These are phyloP conservation scores for Panagrolaimus sp. DNA, from an alignment of 1,140 invertebrate genomes.

Conservation along the genomic window DNA sequence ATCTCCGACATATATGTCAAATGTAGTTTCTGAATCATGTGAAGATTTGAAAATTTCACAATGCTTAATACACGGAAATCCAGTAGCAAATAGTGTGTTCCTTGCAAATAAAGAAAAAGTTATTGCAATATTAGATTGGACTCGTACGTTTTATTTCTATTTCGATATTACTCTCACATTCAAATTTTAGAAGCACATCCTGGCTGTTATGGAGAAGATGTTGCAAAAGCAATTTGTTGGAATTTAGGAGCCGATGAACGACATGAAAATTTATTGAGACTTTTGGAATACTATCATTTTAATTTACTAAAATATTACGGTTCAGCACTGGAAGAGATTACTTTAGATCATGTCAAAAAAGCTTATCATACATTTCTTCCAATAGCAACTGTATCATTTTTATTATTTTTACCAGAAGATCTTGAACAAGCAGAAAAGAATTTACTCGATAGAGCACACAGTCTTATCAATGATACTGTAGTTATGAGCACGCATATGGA, in stretches of 20 bases:
- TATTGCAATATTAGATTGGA: slow-evolving; percentile 49
- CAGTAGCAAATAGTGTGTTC: slow-evolving; percentile 47
- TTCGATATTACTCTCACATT: not conserved
- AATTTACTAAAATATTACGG: slow-evolving; percentile 28
- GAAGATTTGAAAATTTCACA: slow-evolving; percentile 18
- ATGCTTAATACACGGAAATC: slow-evolving; percentile 49
- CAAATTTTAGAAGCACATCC: slow-evolving; percentile 45
- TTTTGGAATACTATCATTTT: slow-evolving; percentile 43
- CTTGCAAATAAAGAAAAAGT: slow-evolving; percentile 32
- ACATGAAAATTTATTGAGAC: slow-evolving; percentile 29
- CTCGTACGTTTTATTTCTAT: slow-evolving; percentile 31
- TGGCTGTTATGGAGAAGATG: slow-evolving; percentile 52
- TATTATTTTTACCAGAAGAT: slow-evolving; percentile 11
- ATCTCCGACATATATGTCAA: not conserved
- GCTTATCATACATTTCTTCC: slow-evolving; percentile 7
- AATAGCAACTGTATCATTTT: not conserved
- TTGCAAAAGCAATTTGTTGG: slow-evolving; percentile 55
- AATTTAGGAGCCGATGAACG: slow-evolving; percentile 43
- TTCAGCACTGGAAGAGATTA: not conserved
- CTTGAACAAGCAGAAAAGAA: not conserved
- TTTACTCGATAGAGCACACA: not conserved
- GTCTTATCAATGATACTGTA: slow-evolving; percentile 3
- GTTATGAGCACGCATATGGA: not conserved
- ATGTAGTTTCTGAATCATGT: slow-evolving; percentile 2
- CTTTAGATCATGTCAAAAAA: slow-evolving; percentile 3